Evolutionary conservation across 2,113 vertebrate species (phyloP), one percentile per base, ranked within the genome.

Genomic region (Mirza zaza): DNA sequence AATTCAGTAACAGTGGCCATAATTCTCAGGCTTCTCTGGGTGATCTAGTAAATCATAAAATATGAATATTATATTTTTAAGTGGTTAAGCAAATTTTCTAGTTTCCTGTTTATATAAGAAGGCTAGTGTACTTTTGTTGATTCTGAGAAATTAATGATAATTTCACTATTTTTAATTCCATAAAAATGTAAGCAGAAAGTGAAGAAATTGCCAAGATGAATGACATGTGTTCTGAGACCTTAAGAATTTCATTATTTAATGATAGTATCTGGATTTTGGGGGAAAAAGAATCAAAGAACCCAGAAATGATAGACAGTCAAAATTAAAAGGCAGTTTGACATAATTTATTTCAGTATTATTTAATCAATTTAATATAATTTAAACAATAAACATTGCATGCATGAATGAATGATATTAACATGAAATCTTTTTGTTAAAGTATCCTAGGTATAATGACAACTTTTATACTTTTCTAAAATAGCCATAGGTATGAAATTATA

Each of bases 321-420:
- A 42, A 11, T 79, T 36, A 14, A 96, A 92, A 61, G 8, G 6
- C 9, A 89, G 45, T 75, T 91, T 68, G 83, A 87, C 76, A 55
- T 89, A 90, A 94, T 76, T 86, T 63, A 6, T 65, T 91, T 87
- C 2, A 89, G 39, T 61, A 45, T 13, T 27, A 42, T 92, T 84
- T 90, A 87, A 79, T 92, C n/a, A 93, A 39, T 73, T 93, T 73
- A 42, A 73, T 48, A 79, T 0, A 91, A 86, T 59, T 94, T 83
- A 63, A 92, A 65, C n/a, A 71, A 65, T 29, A 80, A 39, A 76
- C 14, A 71, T 42, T 67, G 1, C 42, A 84, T 67, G 42, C 61
- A 75, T 88, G 36, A 59, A 75, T 70, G 48, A 85, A 85, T 83
- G 42, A 45, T 86, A 29, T 39, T 87, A 84, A 39, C 23, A 73